phyloP scores from a whole-genome alignment of 1,140 invertebrate genomes.

The Calycopis cecrops region DNA sequence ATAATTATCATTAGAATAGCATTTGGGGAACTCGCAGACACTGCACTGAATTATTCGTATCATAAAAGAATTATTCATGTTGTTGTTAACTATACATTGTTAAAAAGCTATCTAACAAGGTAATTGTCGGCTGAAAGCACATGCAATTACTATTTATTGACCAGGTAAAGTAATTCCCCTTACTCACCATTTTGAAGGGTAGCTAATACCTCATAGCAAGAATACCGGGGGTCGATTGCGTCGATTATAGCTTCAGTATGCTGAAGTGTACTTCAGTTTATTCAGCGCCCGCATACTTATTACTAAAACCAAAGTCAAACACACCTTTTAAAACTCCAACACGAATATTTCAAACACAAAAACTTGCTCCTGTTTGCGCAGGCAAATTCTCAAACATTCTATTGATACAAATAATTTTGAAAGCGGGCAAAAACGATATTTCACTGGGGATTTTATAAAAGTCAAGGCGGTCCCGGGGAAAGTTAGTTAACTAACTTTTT shows the following conservation, averaged over 20 bases:
- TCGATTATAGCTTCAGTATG: constrained; percentile 1
- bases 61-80: no score
- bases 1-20: no score
- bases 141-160: no score
- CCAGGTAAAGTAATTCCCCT: no score
- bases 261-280: constrained; percentile 1
- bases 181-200: no score
- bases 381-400: constrained; percentile 61
- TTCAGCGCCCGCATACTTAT: constrained; percentile 3
- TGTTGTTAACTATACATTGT: no score
- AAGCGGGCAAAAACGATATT: constrained; percentile 56
- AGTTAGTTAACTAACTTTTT: constrained; percentile 67
- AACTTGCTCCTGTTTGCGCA: constrained; percentile 56
- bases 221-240: neutral
- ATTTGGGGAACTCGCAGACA: no score
- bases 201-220: no score
- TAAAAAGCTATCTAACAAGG: no score
- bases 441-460: constrained; percentile 48
- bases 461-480: constrained; percentile 38
- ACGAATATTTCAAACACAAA: constrained; percentile 38
- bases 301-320: constrained; percentile 67
- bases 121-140: no score
- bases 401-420: constrained; percentile 69
- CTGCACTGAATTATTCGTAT: no score
- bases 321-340: constrained; percentile 61